Evolutionary conservation across 2,113 vertebrate species (phyloP).

Genomic region (Turnix velox): DNA sequence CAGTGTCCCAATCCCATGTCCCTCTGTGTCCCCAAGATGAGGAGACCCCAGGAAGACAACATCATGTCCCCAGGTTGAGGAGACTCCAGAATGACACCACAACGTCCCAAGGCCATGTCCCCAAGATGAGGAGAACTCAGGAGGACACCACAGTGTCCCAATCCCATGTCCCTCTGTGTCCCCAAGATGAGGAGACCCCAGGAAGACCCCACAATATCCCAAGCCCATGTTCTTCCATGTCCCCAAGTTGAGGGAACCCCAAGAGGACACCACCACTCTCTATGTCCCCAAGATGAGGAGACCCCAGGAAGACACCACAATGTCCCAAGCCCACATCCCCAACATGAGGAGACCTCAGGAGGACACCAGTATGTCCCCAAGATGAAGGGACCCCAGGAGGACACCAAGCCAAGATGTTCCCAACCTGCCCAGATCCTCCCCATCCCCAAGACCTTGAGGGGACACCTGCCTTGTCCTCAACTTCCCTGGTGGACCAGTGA

Average conservation of each 20-base stretch:
- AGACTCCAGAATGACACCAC: background rate
- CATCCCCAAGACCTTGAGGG: background rate
- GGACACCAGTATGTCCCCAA: background rate
- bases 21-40: background rate
- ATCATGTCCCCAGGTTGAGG: background rate
- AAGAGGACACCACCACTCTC: too few species aligned
- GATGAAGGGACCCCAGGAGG: background rate
- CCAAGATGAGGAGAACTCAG: too few species aligned
- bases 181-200: too few species aligned
- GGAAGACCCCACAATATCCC: too few species aligned
- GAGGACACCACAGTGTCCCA: too few species aligned
- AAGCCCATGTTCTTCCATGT: too few species aligned
- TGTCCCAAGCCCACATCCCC: background rate
- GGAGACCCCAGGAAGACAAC: too few species aligned
- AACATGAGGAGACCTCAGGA: background rate
- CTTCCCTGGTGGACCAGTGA: rapidly evolving
- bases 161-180: background rate
- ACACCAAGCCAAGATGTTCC: background rate
- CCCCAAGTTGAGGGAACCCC: too few species aligned
- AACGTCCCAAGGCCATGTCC: too few species aligned
- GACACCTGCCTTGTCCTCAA: background rate
- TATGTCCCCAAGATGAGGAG: background rate
- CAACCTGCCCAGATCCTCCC: background rate
- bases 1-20: too few species aligned
- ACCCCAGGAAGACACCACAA: background rate